Base-by-base conservation (phyloP, 2,113 vertebrate genomes). In the Machaerirhynchus nigripectus region DNA sequence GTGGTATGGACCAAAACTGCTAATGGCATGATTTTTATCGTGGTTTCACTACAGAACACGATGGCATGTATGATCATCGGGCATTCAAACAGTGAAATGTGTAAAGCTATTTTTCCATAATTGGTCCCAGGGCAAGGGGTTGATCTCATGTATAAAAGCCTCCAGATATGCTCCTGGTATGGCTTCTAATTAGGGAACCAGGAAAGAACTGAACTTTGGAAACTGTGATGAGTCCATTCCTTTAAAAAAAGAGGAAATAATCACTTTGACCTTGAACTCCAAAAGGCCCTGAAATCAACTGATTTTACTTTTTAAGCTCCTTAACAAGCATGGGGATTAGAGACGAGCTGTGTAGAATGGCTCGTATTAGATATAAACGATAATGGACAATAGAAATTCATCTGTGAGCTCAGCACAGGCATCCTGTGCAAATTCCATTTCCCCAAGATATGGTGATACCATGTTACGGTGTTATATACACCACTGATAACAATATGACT, bases 231-330 rank as follows among this genome's bases (percentile, higher is more conserved):
- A 97, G 96, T 95, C 96, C 63, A 1, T 95, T 94, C 68, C 84
- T 97, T 95, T 59, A 15, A 87, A 90, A 92, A 70, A 85, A 94
- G 85, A 84, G 46, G 96, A 97, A 98, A 98, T 98, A 97, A 98
- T 98, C 97, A 97, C 95, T 98, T 98, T 98, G 97, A 98, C 98
- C 98, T 98, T 98, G 98, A 98, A 98, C 97, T 98, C 96, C 93
- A 95, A 97, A 98, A 97, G 97, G 97, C 97, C 97, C 96, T 97
- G 95, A 98, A 98, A 98, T 98, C 97, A 98, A 97, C 97, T 95
- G 96, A 97, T 97, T 98, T 97, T 98, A 96, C 89, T 97, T 96
- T 97, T 97, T 97, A 98, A 98, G 96, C 95, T 96, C 91, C 97
- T 98, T 98, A 98, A 97, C 97, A 98, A 98, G 98, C 95, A 74